Evolutionary conservation across 2,888 invertebrate species (phyloP), one percentile per base, ranked within the genome.

Genomic region (Hartigia nigra): DNA sequence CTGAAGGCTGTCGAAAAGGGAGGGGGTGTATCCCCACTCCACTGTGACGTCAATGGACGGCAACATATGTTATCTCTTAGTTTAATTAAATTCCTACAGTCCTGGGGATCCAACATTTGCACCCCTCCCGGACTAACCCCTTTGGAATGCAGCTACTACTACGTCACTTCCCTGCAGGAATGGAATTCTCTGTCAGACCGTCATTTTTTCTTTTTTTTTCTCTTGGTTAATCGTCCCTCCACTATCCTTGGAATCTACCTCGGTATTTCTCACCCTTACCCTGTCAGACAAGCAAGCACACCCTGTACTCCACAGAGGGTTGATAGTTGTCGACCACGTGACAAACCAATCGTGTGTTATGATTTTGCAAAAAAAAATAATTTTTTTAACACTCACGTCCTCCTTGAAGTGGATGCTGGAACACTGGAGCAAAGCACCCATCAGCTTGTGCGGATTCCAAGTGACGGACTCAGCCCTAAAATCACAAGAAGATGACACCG

Each of bases 371-470:
- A 55, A 23, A 39, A 55, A 9, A 35, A 23, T 9, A 2, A 5
- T 39, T 55, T 35, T 35, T 23, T 34, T 12, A 72, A 12, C 14
- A 93, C 96, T 95, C 93, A 99, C 99, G 93, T 98, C 97, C 91
- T 98, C 97, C 92, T 97, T 97, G 93, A 99, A 97, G 91, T 99
- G 97, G 85, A 99, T 97, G 4, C 98, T 98, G 79, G 98, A 99
- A 92, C 99, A 99, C 90, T 99, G 99, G 75, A 99, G 94, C 76
- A 98, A 93, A 1, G 98, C 97, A 0, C 99, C 99, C 98, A 99
- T 98, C 91, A 99, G 94, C 93, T 99, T 99, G 93, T 99, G 99
- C 31, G 99, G 99, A 93, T 99, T 99, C 99, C 99, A 99, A 74
- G 99, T 98, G 83, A 99, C 96, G 12, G 98, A 98, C 92, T 98